These are phyloP conservation scores for Andrena cerasifolii DNA, from an alignment of 1,140 invertebrate species.

Conservation along the genomic window DNA sequence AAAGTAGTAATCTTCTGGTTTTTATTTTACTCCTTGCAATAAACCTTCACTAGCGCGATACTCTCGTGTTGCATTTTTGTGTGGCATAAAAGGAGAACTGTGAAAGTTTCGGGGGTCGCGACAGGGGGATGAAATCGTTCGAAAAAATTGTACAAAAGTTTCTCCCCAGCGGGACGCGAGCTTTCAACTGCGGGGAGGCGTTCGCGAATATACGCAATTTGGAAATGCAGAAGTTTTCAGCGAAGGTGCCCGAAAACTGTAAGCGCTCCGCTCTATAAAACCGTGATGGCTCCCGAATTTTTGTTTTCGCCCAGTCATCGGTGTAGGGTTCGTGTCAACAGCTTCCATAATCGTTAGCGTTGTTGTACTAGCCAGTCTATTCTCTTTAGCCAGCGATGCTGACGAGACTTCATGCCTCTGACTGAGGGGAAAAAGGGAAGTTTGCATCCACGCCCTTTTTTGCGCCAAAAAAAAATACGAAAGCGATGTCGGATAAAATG, in stretches of 20 bases:
- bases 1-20: not conserved
- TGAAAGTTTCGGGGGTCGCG: slow-evolving; percentile 15
- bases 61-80: not conserved
- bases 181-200: slow-evolving; percentile 4
- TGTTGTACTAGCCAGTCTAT: not conserved
- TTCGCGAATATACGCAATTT: slow-evolving; percentile 26
- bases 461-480: no score
- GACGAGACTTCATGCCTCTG: not conserved
- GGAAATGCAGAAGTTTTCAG: slow-evolving; percentile 13
- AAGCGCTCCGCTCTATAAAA: slow-evolving; percentile 11
- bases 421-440: not conserved
- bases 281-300: not conserved
- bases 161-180: not conserved
- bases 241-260: slow-evolving; percentile 4
- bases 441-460: no score
- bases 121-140: not conserved
- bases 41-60: not conserved
- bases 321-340: not conserved
- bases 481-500: no score
- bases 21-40: not conserved
- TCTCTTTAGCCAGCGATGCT: not conserved
- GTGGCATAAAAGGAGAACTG: no score
- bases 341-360: slow-evolving; percentile 14
- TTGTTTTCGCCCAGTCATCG: not conserved
- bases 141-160: slow-evolving; percentile 34